Evolutionary conservation across 2,888 invertebrate species (phyloP), one percentile per base, ranked within the genome.

Genomic region (Sphinx pinastri): DNA sequence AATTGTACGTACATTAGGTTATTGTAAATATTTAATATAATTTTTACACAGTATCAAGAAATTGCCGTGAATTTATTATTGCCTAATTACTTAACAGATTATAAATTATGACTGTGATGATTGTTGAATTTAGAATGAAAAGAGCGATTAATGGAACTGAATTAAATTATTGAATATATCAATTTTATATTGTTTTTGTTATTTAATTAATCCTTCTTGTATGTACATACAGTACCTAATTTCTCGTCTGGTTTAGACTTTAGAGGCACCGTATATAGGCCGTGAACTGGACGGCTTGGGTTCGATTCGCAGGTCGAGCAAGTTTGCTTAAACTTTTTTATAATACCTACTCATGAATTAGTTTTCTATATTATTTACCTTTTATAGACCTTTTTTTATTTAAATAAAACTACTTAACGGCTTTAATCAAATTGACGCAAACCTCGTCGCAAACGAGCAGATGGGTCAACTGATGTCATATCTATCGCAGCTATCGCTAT

Each of bases 91-190:
- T 11, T 47, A 63, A 49, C 19, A 13, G 19, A 71, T 71, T 75
- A 76, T 76, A 78, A 78, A 76, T 81, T 75, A 78, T 83, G 84
- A 86, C 88, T 88, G 88, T 87, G 88, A 88, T 88, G 81, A 78
- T 63, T 80, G 74, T 74, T 77, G 76, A 81, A 67, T 67, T 81
- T 74, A 73, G 77, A 76, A 67, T 73, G 71, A 74, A 72, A 71
- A 73, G 67, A 75, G 69, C 75, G 74, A 76, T 72, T 79, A 75
- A 76, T 74, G 72, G 73, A 75, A 70, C 68, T 72, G 67, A 75
- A 82, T 78, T 86, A 84, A 85, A 85, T 81, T 84, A 83, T 82
- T 81, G 51, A 74, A 76, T 66, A 70, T 51, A 67, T 67, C 57
- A 31, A 55, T 54, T 54, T 25, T 71, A 63, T 68, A 52, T 68